Base-by-base conservation (phyloP, 2,888 invertebrate species). In the Ariolimax columbianus region DNA sequence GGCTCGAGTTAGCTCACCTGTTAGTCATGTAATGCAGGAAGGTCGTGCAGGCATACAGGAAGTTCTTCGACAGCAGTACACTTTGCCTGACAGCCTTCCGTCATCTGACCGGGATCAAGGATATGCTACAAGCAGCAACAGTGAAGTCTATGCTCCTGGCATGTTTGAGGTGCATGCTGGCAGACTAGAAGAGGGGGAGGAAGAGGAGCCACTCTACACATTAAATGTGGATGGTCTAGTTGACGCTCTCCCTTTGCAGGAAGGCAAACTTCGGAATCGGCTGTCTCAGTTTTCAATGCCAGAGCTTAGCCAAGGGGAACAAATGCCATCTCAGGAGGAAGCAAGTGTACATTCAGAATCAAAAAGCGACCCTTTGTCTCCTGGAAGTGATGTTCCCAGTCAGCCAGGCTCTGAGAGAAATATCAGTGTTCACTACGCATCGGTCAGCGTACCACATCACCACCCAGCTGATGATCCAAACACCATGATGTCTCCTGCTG, bases 221-320 rank as follows among this genome's bases (percentile, higher is more conserved):
- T 89, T 91, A 23, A 91, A 91, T 77, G 87, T 91, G 80, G 91
- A 91, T 70, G 90, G 91, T n/a, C 87, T 92, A 73, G 88, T 91
- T 30, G 91, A 91, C 82, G 88, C 90, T 19, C 87, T 91, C 43
- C 89, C 89, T 47, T 86, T 90, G 30, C 91, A 91, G 84, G 91
- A 91, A 85, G 91, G 91, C 59, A 90, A 91, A 85, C 90, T 88
- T 82, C 86, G 89, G 38, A 90, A 92, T 84, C 86, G 93, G 51
- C 89, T 92, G 19, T 93, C 93, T 9, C 93, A 93, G 88, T 92
- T 93, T 80, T 94, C 94, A 4, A 93, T 94, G 93, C 94, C 94
- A 3, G 94, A 94, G 85, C 90, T 93, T n/a, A 92, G 92, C 33
- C 90, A 91, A 83, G 91, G 91, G 26, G 89, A 90, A 6, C 82